Evolutionary conservation across 2,888 invertebrate genomes (phyloP).

Genomic region (Ophioninae sp.): DNA sequence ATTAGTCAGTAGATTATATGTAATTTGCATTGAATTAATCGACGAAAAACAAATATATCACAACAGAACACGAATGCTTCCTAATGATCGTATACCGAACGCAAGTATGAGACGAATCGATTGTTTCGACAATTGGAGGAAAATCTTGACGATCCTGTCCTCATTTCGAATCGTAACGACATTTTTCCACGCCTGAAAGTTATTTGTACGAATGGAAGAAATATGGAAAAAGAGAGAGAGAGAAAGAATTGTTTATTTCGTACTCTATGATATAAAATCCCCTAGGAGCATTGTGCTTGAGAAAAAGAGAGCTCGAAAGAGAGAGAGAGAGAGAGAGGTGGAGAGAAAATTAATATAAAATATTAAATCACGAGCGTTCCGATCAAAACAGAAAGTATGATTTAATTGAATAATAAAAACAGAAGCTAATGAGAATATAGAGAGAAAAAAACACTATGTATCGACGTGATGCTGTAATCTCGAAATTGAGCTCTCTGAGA

Average conservation of each 20-base stretch:
- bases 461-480: slow-evolving; percentile 51
- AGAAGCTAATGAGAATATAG: slow-evolving; percentile 38
- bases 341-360: not conserved
- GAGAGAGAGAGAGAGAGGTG: slow-evolving; percentile 9
- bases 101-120: not conserved
- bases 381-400: slow-evolving; percentile 62
- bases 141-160: slow-evolving; percentile 29
- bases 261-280: too few relatives aligned
- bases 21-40: slow-evolving; percentile 24
- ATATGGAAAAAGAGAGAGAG: not conserved
- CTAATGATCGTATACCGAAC: not conserved
- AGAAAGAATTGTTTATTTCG: not conserved
- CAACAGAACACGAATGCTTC: not conserved
- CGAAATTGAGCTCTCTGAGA: slow-evolving; percentile 42
- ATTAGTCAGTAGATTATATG: slow-evolving; percentile 12
- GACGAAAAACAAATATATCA: slow-evolving; percentile 14
- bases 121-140: slow-evolving; percentile 12
- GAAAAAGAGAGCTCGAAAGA: slow-evolving; percentile 12
- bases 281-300: too few relatives aligned
- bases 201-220: slow-evolving; percentile 1
- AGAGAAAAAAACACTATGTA: slow-evolving; percentile 45
- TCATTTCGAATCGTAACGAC: slow-evolving; percentile 31
- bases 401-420: slow-evolving; percentile 40
- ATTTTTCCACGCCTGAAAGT: slow-evolving; percentile 2
- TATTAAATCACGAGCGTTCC: slow-evolving; percentile 56